A percentile compares a stretch with the other conserved stretches of the same genome.
These are phyloP conservation scores for Chromoteleia sp. DNA, from an alignment of 2,888 invertebrate genomes.

Conservation along the genomic window DNA sequence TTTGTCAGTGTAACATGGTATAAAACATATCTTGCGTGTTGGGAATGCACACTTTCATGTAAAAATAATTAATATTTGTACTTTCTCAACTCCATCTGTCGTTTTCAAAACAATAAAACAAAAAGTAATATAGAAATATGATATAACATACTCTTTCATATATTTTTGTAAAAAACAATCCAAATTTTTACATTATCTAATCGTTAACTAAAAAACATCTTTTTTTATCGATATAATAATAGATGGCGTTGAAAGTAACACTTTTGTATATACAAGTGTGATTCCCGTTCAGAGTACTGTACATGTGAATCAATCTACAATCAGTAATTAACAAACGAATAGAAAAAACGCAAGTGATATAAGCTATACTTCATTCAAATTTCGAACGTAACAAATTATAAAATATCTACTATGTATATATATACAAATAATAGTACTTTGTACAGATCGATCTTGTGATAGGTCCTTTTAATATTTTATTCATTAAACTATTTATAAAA, in stretches of 20 bases:
- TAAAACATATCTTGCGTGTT: slow-evolving; percentile 58
- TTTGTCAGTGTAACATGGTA: slow-evolving; percentile 61
- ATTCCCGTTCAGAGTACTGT: slow-evolving; percentile 44
- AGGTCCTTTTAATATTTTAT: slow-evolving; percentile 25
- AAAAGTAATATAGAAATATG: background rate
- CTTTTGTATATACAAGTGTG: slow-evolving; percentile 44
- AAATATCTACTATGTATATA: slow-evolving; percentile 46
- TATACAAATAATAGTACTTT: slow-evolving; percentile 59
- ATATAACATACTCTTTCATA: background rate
- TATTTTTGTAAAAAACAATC: background rate
- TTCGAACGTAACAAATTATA: slow-evolving; percentile 54
- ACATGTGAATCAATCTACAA: slow-evolving; percentile 53
- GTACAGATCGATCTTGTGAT: slow-evolving; percentile 45
- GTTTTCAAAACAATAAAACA: background rate
- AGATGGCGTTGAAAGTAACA: slow-evolving; percentile 36
- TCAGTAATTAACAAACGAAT: slow-evolving; percentile 50
- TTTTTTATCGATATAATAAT: background rate
- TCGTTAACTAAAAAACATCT: background rate
- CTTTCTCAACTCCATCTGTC: slow-evolving; percentile 22
- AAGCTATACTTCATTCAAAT: slow-evolving; percentile 44
- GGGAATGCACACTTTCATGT: slow-evolving; percentile 46
- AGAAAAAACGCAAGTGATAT: slow-evolving; percentile 46
- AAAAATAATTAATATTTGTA: slow-evolving; percentile 49
- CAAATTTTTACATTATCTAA: no score
- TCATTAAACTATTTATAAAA: slow-evolving; percentile 49